Evolutionary conservation across 2,888 invertebrate genomes (phyloP), one percentile per base, ranked within the genome.

Genomic region (Autographa gamma): DNA sequence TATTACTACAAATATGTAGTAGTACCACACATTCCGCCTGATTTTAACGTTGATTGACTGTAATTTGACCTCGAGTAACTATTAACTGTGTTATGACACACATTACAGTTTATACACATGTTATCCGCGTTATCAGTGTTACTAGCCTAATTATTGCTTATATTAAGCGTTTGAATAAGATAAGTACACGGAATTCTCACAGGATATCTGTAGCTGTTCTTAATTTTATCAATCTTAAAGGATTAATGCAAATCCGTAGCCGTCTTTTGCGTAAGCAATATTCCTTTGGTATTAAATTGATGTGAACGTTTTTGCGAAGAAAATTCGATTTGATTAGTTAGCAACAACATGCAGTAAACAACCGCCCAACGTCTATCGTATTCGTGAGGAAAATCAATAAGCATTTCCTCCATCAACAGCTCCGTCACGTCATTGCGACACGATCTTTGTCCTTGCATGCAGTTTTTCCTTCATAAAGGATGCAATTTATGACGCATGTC

Each of bases 351-450:
- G 68, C 71, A 64, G 72, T 77, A 75, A 80, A 81, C 71, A 74
- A 60, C 69, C 63, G 34, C 41, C 32, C 61, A n/a, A 48, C 18
- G 63, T 62, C 69, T 60, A 25, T 25, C 38, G 63, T 61, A 65
- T 66, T 72, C 71, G 60, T 43, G 58, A 60, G 68, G 66, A 83
- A 85, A 85, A 85, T 84, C 85, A 82, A 85, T 85, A 84, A 72
- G 66, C 43, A 69, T 78, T 74, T 65, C 72, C 73, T 83, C 68
- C 71, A 79, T 81, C 80, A 77, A 69, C 68, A 69, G 58, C 56
- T 63, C 18, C 43, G 72, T 74, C 82, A 73, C 82, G 81, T 85
- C 85, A 83, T 79, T 71, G 75, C 70, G 59, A 80, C 73, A 52
- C 63, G 83, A 81, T 77, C 81, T 87, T 85, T 85, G 83, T 77